Evolutionary conservation across 1,140 invertebrate genomes (phyloP), one percentile per base, ranked within the genome.

Genomic region (Chironomus striatipennis): DNA sequence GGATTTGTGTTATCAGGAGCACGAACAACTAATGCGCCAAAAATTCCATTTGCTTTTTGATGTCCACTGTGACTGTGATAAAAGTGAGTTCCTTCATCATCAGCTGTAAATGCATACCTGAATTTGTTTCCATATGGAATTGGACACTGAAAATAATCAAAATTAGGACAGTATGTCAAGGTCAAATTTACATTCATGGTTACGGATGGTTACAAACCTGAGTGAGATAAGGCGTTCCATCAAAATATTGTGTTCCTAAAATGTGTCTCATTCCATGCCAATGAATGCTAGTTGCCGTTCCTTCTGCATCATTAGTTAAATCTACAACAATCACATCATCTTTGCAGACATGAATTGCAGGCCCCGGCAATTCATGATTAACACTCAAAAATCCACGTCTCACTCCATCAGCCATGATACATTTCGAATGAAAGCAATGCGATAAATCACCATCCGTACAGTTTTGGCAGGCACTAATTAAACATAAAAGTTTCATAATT

Each of bases 51-150:
- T 0, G 88, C 85, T 0, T 89, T 84, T 78, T 94, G 91, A 43
- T 90, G 86, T 78, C 90, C 89, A 65, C 89, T 86, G 78, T 90
- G 89, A 4, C 90, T 90, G 76, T 93, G 90, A 84, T 91, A 93
- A 77, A 91, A 86, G 77, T 92, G 88, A 1, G 90, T 91, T 1
- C 91, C 91, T 17, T 89, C 83, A 21, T 86, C 85, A 47, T 90
- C 87, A 0, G 88, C 90, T 21, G 88, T 83, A 78, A 92, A 92
- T 81, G 90, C 93, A 78, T 93, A 93, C 78, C 92, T 90, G 81
- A 93, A 95, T 1, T 89, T 91, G 0, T 92, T 93, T 72, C 90
- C 90, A 24, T 91, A 90, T 2, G 87, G 85, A 78, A 95, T 90
- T 0, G 94, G 93, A 79, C 93, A 95, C 80, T 96, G 93, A 0